Conservation (phyloP, 2,797 vertebrate species). For the Rhodeus uyekii region DNA sequence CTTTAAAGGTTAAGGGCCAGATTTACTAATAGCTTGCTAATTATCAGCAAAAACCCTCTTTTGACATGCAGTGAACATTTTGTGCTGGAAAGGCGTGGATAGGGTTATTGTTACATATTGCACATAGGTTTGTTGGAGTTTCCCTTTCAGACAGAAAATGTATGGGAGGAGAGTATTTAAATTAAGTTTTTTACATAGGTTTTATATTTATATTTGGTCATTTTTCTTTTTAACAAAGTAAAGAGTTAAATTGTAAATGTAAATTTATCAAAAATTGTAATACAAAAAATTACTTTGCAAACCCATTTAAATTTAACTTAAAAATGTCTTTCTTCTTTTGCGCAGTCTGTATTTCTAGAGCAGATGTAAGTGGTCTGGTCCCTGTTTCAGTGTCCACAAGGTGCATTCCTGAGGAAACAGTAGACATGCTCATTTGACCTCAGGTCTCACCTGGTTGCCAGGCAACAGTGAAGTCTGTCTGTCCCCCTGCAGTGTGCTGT, state of each 20-base stretch:
- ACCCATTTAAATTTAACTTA: not conserved
- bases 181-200: too few relatives aligned
- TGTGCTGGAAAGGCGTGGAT: too few relatives aligned
- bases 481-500: constrained; percentile 43
- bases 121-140: too few relatives aligned
- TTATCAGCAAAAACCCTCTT: too few relatives aligned
- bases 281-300: not conserved
- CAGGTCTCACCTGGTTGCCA: constrained; percentile 55
- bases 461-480: constrained; percentile 48
- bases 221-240: too few relatives aligned
- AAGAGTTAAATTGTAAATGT: not conserved
- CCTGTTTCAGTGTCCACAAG: not conserved
- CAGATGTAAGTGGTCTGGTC: not conserved
- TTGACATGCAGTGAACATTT: too few relatives aligned
- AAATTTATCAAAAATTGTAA: not conserved
- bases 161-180: too few relatives aligned
- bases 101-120: too few relatives aligned
- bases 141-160: too few relatives aligned
- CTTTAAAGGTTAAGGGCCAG: too few relatives aligned
- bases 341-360: not conserved
- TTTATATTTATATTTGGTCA: too few relatives aligned
- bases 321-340: not conserved
- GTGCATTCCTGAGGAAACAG: constrained; percentile 38
- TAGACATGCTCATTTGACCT: constrained; percentile 55
- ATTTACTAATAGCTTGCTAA: too few relatives aligned